Percentiles rank a stretch among this genome's conserved stretches.
Evolutionary conservation across 2,113 vertebrate genomes (phyloP).

Genomic region (Herpetotheres cachinnans): DNA sequence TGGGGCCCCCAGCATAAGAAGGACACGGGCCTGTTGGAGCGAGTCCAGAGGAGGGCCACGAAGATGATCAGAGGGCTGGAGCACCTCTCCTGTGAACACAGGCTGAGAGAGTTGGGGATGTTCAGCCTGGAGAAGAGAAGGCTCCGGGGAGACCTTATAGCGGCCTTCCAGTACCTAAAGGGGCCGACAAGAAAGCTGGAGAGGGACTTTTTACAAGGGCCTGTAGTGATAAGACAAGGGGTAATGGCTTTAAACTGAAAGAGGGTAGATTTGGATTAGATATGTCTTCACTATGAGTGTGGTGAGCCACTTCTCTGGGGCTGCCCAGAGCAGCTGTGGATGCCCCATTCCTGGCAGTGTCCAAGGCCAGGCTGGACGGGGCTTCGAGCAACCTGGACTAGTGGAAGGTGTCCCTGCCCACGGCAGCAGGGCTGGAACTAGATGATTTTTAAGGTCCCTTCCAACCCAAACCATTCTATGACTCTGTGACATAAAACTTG

Average conservation of each 20-base stretch:
- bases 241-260: not conserved
- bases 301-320: not conserved
- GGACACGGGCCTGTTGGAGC: not conserved
- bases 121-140: no score
- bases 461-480: no score
- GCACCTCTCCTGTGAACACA: not conserved
- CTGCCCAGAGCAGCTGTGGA: not conserved
- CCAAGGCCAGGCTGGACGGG: not conserved
- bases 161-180: no score
- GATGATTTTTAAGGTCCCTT: not conserved
- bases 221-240: not conserved
- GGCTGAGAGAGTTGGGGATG: no score
- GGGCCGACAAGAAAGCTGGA: no score
- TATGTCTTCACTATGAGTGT: not conserved
- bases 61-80: not conserved
- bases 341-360: not conserved
- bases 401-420: not conserved
- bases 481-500: not conserved
- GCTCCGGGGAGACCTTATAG: no score
- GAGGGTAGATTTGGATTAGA: not conserved
- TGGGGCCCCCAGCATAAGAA: not conserved
- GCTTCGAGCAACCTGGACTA: not conserved
- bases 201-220: no score
- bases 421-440: not conserved
- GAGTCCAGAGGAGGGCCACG: rapidly evolving